Evolutionary conservation across 2,797 vertebrate species (phyloP).

Genomic region (Spea hammondii): DNA sequence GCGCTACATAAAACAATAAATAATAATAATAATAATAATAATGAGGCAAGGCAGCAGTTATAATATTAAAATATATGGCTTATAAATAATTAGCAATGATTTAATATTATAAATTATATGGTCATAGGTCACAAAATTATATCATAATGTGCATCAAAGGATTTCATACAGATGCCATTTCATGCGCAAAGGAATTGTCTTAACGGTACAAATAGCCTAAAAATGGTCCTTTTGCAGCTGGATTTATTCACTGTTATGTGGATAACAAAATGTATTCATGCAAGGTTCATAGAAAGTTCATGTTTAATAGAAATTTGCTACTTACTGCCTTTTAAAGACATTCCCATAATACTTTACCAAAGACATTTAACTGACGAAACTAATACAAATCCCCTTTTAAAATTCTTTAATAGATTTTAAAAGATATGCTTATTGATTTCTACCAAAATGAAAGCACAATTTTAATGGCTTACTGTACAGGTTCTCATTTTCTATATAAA

Average conservation of each 20-base stretch:
- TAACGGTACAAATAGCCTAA: too few species aligned
- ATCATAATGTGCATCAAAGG: too few species aligned
- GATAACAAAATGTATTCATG: background rate
- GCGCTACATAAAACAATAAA: too few species aligned
- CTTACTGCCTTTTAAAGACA: conserved; percentile 30
- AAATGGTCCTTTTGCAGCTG: too few species aligned
- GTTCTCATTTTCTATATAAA: conserved; percentile 48
- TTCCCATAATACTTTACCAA: conserved; percentile 37
- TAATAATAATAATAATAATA: too few species aligned
- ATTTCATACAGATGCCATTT: too few species aligned
- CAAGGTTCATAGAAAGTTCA: conserved; percentile 43
- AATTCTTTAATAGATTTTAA: conserved; percentile 49
- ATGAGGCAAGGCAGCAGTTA: too few species aligned
- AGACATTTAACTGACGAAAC: conserved; percentile 43
- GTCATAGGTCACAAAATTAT: too few species aligned
- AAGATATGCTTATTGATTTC: conserved; percentile 51
- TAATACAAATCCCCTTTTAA: conserved; percentile 40
- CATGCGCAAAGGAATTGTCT: too few species aligned
- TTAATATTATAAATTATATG: too few species aligned
- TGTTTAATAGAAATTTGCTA: conserved; percentile 44
- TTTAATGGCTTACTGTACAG: conserved; percentile 45
- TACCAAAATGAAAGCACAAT: conserved; percentile 43
- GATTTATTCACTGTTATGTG: background rate
- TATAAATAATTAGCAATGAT: too few species aligned
- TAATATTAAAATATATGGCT: too few species aligned